These are phyloP conservation scores for Periophthalmus modestus DNA, from an alignment of 2,113 vertebrate species.

Conservation along the genomic window DNA sequence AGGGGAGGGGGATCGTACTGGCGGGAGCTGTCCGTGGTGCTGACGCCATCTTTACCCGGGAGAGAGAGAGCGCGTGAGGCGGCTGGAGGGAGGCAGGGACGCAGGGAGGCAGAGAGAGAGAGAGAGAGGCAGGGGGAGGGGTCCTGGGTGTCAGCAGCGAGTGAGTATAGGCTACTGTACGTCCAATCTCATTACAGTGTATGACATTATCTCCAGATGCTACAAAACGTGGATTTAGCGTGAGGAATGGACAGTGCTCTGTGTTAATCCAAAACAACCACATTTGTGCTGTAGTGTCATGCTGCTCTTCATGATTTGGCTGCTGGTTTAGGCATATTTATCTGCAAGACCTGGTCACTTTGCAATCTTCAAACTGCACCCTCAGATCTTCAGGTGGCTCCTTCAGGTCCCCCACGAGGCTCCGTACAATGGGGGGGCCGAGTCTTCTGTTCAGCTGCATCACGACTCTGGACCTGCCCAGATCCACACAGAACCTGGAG, in stretches of 20 bases:
- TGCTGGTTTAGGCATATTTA: too few species aligned
- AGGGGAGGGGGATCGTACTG: not conserved
- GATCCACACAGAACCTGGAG: too few species aligned
- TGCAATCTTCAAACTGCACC: too few species aligned
- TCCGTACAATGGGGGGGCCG: too few species aligned
- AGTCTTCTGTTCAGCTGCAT: too few species aligned
- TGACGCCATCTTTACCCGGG: constrained; percentile 79
- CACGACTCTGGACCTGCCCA: too few species aligned
- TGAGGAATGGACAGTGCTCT: not conserved
- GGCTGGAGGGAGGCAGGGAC: constrained; percentile 28
- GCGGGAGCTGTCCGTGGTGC: constrained; percentile 80
- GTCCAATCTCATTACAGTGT: not conserved
- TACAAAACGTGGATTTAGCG: not conserved
- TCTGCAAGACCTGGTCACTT: too few species aligned
- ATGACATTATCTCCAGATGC: not conserved
- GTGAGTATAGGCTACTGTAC: constrained; percentile 12
- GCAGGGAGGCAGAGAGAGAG: constrained; percentile 22
- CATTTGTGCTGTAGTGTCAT: too few species aligned
- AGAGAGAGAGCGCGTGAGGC: constrained; percentile 43
- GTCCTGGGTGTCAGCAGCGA: constrained; percentile 8
- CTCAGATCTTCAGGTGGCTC: too few species aligned
- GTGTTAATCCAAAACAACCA: too few species aligned
- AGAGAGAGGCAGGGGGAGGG: constrained; percentile 14
- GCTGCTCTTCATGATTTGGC: too few species aligned
- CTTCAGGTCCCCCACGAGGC: too few species aligned